Evolutionary conservation across 2,797 vertebrate species (phyloP).

Genomic region (Platalea minor): DNA sequence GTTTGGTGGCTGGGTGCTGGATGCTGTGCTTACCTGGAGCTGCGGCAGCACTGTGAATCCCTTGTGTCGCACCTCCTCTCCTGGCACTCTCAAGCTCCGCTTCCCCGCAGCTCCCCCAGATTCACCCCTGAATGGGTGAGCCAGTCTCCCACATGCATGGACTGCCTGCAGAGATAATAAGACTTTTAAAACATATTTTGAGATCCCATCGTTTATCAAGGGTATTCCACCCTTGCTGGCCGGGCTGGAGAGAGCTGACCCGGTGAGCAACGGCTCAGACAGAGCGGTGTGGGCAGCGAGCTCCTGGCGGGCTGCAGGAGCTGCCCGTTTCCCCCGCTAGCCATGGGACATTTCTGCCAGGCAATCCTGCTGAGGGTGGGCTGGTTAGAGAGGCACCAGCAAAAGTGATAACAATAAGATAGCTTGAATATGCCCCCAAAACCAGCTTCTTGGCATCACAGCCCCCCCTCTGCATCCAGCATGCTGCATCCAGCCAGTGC

Average conservation of each 20-base stretch:
- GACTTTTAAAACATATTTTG: not conserved
- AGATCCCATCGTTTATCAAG: not conserved
- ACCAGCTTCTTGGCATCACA: not conserved
- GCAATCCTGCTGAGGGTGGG: fast-evolving
- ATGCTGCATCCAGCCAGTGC: fast-evolving
- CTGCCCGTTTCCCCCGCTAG: not conserved
- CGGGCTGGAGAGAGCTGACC: not conserved
- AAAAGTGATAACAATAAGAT: fast-evolving
- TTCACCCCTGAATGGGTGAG: fast-evolving
- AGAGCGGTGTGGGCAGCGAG: fast-evolving
- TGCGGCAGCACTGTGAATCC: fast-evolving
- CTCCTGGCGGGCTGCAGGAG: not conserved
- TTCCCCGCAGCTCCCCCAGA: not conserved
- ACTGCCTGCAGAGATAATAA: not conserved
- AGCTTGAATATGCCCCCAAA: not conserved
- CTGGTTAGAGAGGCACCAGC: not conserved
- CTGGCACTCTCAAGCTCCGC: fast-evolving
- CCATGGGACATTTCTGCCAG: not conserved
- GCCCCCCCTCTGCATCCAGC: not conserved
- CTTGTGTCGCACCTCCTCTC: not conserved
- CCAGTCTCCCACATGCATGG: not conserved
- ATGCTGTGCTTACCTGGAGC: fast-evolving
- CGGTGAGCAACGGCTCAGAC: not conserved
- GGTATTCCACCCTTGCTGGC: not conserved
- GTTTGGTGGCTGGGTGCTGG: not conserved